Percentiles rank a stretch among this genome's conserved stretches.
Evolutionary conservation across 2,888 invertebrate species (phyloP).

Genomic region (Tenthredo mesomela): DNA sequence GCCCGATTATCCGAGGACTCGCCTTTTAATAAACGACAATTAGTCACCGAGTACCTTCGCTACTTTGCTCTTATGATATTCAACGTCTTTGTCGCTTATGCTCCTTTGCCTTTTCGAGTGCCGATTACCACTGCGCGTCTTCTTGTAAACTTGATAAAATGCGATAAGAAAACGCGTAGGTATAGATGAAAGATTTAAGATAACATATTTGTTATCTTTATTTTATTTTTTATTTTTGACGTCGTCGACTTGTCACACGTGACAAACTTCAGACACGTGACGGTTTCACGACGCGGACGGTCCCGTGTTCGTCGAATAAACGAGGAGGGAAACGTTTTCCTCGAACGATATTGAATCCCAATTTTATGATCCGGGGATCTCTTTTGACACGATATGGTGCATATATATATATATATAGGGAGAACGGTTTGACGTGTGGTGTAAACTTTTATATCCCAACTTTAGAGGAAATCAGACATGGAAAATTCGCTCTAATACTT

Average conservation of each 20-base stretch:
- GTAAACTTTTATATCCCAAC: slow-evolving; percentile 77
- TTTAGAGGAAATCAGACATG: slow-evolving; percentile 74
- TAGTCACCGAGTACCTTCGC: slow-evolving; percentile 60
- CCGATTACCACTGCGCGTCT: slow-evolving; percentile 60
- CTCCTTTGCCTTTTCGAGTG: slow-evolving; percentile 53
- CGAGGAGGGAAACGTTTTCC: slow-evolving; percentile 46
- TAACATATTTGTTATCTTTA: neutral
- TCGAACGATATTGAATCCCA: slow-evolving; percentile 74
- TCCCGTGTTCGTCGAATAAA: neutral
- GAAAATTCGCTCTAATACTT: slow-evolving; percentile 53
- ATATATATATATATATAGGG: too few species aligned
- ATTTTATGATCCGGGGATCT: slow-evolving; percentile 72
- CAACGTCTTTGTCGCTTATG: slow-evolving; percentile 34
- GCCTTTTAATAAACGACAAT: slow-evolving; percentile 76
- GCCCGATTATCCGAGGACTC: slow-evolving; percentile 59
- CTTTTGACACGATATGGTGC: slow-evolving; percentile 54
- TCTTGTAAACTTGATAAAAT: slow-evolving; percentile 71
- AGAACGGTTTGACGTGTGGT: slow-evolving; percentile 62
- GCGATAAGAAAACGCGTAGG: slow-evolving; percentile 59
- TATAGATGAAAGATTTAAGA: neutral
- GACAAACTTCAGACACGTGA: slow-evolving; percentile 63
- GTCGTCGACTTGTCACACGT: slow-evolving; percentile 51
- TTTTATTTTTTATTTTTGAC: neutral
- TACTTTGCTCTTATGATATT: slow-evolving; percentile 21
- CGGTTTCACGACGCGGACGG: slow-evolving; percentile 11